Base-by-base conservation (phyloP, 2,888 invertebrate genomes). In the Belgica antarctica region DNA sequence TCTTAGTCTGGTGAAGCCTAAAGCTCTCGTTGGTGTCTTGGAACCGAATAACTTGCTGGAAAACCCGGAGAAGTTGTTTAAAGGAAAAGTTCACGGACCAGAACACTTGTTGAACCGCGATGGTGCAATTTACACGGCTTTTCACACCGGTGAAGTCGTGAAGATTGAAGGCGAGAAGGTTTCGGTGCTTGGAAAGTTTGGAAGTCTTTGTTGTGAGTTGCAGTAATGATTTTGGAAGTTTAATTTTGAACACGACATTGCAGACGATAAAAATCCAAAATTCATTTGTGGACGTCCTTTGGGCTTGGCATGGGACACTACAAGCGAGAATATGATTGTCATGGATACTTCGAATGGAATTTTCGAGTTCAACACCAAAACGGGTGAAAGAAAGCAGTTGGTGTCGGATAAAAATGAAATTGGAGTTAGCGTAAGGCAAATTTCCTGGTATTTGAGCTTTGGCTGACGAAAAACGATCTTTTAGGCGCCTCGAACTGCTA, bases 251-350 rank as follows among this genome's bases (percentile, higher is more conserved):
- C 10, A 52, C 72, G 72, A 31, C 15, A 28, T 78, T 79, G 28
- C 75, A 87, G 88, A 84, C 77, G 77, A 19, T 7, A 89, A 88
- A 7, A 76, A 85, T 59, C 83, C 84, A 87, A 94, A 77, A 95
- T 94, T 77, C 82, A 86, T 87, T 70, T 97, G 97, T 81, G 97
- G 98, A 1, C 85, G 96, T 71, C 95, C 96, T 0, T 82, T 98
- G n/a, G 97, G 96, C 10, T 81, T 98, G 76, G 82, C 86, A 71
- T 89, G 95, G 77, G 90, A 92, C 78, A 85, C 86, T 62, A 89
- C 88, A 31, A 89, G 88, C 74, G 83, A 80, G 73, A 81, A 78
- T 73, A 84, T 88, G 75, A 88, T 86, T 75, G 89, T 91, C 12
- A 86, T 85, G 5, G 97, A 98, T 82, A 86, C 92, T 0, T 97